Evolutionary conservation across 2,797 vertebrate species (phyloP).

Genomic region (Sebastes matsubarae): DNA sequence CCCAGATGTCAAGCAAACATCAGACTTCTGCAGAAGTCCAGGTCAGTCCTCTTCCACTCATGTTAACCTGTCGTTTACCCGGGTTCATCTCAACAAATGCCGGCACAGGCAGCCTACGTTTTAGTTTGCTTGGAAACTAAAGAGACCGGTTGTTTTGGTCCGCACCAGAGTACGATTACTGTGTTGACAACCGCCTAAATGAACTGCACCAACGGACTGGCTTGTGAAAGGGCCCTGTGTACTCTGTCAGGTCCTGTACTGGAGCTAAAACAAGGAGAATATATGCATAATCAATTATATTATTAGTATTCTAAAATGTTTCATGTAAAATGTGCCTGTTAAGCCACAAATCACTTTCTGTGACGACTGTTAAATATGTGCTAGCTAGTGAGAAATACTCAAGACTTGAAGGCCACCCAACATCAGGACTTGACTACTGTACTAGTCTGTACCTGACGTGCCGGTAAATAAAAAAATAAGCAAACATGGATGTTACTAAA

Average conservation of each 20-base stretch:
- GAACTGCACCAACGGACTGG: too few species aligned
- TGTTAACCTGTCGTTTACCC: too few species aligned
- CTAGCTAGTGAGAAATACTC: not conserved
- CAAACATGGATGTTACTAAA: not conserved
- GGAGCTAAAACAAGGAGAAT: not conserved
- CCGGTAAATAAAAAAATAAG: not conserved
- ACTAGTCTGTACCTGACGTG: not conserved
- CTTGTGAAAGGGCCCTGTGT: too few species aligned
- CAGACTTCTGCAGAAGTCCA: too few species aligned
- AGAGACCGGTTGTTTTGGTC: too few species aligned
- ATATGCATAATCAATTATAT: not conserved
- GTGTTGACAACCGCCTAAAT: too few species aligned
- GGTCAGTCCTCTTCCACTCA: too few species aligned
- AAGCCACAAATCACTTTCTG: not conserved
- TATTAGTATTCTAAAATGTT: not conserved
- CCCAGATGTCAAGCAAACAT: too few species aligned
- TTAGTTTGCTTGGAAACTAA: too few species aligned
- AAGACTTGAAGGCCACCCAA: not conserved
- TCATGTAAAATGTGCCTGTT: not conserved
- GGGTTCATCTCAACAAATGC: too few species aligned
- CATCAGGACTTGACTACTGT: rapidly evolving
- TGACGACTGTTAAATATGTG: not conserved
- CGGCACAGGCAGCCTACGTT: too few species aligned
- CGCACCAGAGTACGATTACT: too few species aligned
- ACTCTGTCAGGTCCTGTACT: not conserved